Evolutionary conservation across 2,113 vertebrate genomes (phyloP).

Genomic region (Semnornis frantzii): DNA sequence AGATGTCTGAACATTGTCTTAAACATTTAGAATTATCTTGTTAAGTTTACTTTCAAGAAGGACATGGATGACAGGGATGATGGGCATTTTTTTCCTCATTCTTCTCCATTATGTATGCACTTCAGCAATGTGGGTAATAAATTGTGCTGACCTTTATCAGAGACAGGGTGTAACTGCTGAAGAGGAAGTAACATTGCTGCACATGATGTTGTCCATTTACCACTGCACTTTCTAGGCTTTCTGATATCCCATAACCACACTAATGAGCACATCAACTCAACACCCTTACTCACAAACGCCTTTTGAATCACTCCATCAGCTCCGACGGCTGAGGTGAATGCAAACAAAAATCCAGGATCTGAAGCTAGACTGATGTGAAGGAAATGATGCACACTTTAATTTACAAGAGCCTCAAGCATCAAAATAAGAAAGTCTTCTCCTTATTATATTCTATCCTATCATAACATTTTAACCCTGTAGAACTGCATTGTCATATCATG

Average conservation of each 20-base stretch:
- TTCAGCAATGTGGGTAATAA: constrained; percentile 11
- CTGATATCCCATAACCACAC: constrained; percentile 33
- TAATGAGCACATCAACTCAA: constrained; percentile 39
- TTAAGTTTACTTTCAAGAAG: background rate
- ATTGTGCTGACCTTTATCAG: constrained; percentile 61
- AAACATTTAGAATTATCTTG: background rate
- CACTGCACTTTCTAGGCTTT: constrained; percentile 7
- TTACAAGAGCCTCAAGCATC: background rate
- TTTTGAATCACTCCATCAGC: background rate
- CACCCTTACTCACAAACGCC: constrained; percentile 12
- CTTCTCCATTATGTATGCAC: background rate
- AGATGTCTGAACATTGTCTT: background rate
- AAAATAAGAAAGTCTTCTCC: background rate
- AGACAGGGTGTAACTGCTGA: constrained; percentile 2
- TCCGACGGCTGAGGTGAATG: background rate
- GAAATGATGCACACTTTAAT: background rate
- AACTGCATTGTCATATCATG: background rate
- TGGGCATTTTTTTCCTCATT: constrained; percentile 5
- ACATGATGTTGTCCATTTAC: background rate
- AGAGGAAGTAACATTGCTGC: constrained; percentile 5
- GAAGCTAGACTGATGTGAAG: background rate
- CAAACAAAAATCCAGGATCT: background rate
- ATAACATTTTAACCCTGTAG: background rate
- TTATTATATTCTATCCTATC: background rate
- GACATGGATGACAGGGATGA: background rate